phyloP scores from a whole-genome alignment of 2,113 vertebrate genomes.

The Sialia sialis region DNA sequence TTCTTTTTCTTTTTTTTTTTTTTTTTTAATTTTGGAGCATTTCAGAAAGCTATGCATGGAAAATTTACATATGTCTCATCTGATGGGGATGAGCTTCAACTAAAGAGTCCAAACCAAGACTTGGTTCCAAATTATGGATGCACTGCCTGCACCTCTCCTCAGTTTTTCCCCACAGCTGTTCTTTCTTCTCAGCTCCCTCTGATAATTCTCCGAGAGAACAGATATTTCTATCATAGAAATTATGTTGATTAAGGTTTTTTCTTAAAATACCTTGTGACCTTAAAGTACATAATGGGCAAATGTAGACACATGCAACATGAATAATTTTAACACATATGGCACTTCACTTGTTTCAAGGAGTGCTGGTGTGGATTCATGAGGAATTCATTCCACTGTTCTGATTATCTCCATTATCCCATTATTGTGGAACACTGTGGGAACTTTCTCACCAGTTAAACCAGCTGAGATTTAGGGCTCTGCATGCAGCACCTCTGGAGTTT shows the following conservation, averaged over 20 bases:
- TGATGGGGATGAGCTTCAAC: not conserved
- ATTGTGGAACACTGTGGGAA: not conserved
- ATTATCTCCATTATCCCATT: not conserved
- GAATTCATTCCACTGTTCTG: not conserved
- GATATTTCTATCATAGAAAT: not conserved
- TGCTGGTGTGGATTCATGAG: not conserved
- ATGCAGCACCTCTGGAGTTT: not conserved
- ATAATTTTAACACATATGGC: not conserved
- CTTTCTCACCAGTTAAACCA: not conserved
- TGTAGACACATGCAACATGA: fast-evolving
- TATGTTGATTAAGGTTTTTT: not conserved
- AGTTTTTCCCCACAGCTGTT: not conserved
- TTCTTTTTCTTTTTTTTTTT: fast-evolving
- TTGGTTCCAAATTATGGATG: not conserved
- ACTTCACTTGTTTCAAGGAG: not conserved
- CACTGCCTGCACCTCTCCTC: not conserved
- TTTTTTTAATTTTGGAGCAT: not conserved
- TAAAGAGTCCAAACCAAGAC: not conserved
- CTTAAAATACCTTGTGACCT: not conserved
- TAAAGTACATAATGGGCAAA: not conserved
- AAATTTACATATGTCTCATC: not conserved
- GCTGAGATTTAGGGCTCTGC: not conserved
- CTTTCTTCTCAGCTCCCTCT: not conserved
- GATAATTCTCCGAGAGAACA: not conserved
- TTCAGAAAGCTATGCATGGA: not conserved